A percentile compares a stretch with the other conserved stretches of the same genome.
Conservation (phyloP, 1,140 invertebrate species). For the Zaprionus nigranus region DNA sequence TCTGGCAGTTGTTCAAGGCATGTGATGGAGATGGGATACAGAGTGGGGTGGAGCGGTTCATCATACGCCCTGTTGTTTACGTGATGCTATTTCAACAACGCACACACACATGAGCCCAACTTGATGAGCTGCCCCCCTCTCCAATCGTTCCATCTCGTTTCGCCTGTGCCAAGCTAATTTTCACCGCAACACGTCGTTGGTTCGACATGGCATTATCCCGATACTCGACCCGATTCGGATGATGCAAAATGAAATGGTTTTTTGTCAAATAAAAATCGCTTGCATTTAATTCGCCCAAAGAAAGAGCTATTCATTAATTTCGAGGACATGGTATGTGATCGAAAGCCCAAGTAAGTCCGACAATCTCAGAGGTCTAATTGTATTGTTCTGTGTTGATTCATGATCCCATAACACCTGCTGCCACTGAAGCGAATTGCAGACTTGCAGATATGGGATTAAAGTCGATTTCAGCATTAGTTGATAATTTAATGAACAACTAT, state of each 20-base stretch:
- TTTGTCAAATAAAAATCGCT: slow-evolving; percentile 50
- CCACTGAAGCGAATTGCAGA: not conserved
- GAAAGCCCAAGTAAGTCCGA: not conserved
- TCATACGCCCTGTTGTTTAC: slow-evolving; percentile 50
- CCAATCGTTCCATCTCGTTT: not conserved
- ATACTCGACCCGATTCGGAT: not conserved
- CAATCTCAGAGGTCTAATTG: not conserved
- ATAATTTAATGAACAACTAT: slow-evolving; percentile 65
- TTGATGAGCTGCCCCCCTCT: slow-evolving; percentile 3
- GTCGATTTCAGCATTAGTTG: slow-evolving; percentile 13
- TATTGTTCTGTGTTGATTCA: not conserved
- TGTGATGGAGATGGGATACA: not conserved
- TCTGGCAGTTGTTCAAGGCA: slow-evolving; percentile 54
- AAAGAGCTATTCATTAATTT: not conserved
- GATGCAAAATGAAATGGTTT: slow-evolving; percentile 56
- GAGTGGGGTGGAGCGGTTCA: not conserved
- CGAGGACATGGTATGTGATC: not conserved
- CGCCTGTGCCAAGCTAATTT: slow-evolving; percentile 67
- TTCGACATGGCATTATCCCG: slow-evolving; percentile 30
- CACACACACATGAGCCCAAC: slow-evolving; percentile 6
- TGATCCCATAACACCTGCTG: not conserved
- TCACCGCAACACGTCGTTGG: slow-evolving; percentile 60
- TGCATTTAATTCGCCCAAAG: slow-evolving; percentile 15
- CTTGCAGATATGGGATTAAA: not conserved
- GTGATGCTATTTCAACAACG: slow-evolving; percentile 36